Conservation (phyloP, 2,113 vertebrate species). For the Camelus bactrianus region DNA sequence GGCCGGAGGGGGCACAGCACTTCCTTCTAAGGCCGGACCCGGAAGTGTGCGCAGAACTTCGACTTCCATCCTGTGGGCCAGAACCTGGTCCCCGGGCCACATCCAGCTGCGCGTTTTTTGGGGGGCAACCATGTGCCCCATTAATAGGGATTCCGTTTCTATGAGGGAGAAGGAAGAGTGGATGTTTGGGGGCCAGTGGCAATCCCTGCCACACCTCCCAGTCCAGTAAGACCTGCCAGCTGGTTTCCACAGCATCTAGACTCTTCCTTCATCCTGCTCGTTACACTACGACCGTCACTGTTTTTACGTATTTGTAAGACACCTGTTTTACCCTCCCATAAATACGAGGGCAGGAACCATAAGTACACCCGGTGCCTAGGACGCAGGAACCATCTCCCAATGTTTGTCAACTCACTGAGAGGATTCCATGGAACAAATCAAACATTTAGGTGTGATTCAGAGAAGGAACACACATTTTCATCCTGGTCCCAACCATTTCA, state of each 20-base stretch:
- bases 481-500: neutral
- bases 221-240: neutral
- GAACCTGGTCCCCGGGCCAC: neutral
- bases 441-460: neutral
- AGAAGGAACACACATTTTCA: neutral
- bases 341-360: neutral
- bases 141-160: neutral
- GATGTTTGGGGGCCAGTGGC: neutral
- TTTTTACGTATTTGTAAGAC: neutral
- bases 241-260: neutral
- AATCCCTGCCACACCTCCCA: neutral
- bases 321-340: neutral
- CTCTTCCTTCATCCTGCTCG: neutral
- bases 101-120: neutral
- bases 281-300: too few species aligned
- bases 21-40: neutral
- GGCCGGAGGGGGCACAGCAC: neutral
- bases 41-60: neutral
- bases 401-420: neutral
- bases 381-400: neutral
- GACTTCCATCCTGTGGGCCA: neutral
- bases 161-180: neutral
- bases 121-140: neutral
- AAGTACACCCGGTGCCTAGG: neutral
- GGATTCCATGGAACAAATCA: neutral